phyloP scores from a whole-genome alignment of 30 jellyfish, hydroid and myxozoan species.

The Hydractinia symbiolongicarpus region DNA sequence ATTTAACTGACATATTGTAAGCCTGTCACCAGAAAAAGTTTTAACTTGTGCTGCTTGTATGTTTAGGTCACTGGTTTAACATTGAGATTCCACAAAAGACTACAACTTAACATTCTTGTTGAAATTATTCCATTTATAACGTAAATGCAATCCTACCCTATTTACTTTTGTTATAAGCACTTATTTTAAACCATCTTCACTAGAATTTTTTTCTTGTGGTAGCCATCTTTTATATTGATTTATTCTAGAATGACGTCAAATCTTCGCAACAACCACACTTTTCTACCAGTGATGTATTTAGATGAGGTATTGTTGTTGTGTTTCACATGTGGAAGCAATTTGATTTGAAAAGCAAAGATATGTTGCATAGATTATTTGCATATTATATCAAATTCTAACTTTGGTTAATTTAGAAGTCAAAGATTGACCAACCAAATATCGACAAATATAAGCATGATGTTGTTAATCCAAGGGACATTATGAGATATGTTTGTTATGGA shows the following conservation, averaged over 20 bases:
- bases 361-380: too few species aligned
- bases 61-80: constrained; percentile 84
- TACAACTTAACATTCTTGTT: constrained; percentile 57
- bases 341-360: too few species aligned
- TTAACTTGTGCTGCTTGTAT: neutral
- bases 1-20: too few species aligned
- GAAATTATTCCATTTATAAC: constrained; percentile 5
- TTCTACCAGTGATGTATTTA: constrained; percentile 46
- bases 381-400: too few species aligned
- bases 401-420: constrained; percentile 43
- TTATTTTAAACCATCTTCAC: too few species aligned
- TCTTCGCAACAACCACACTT: constrained; percentile 22
- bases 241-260: neutral
- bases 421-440: constrained; percentile 57
- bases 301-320: constrained; percentile 40
- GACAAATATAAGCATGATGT: constrained; percentile 62
- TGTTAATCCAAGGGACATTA: constrained; percentile 28
- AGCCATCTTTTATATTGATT: neutral
- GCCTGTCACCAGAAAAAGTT: neutral
- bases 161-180: too few species aligned
- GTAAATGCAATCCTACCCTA: neutral
- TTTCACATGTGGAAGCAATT: too few species aligned
- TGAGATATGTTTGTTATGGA: constrained; percentile 46
- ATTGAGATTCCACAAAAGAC: constrained; percentile 67
- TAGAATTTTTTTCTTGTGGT: too few species aligned